Percentiles rank a stretch among this genome's conserved stretches.
These are phyloP conservation scores for Resseliella maxima DNA, from an alignment of 2,888 invertebrate genomes.

Conservation along the genomic window DNA sequence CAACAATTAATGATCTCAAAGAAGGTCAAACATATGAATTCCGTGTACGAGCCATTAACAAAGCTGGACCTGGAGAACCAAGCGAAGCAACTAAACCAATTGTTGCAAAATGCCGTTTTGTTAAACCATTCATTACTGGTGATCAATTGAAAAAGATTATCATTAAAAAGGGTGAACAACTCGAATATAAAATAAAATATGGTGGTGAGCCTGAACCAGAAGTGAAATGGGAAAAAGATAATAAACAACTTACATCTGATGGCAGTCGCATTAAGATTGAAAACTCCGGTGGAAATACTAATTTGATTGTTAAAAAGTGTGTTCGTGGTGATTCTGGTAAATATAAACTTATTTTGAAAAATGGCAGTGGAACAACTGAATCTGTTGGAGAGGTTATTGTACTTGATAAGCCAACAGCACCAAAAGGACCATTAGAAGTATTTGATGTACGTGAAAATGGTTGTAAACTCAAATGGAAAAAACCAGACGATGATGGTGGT, in stretches of 20 bases:
- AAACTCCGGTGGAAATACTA: conserved; percentile 84
- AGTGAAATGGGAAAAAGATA: conserved; percentile 87
- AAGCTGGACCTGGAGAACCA: conserved; percentile 87
- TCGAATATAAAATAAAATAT: conserved; percentile 87
- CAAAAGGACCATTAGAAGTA: conserved; percentile 88
- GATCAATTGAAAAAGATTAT: conserved; percentile 86
- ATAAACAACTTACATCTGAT: conserved; percentile 77
- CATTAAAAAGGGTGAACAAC: conserved; percentile 93
- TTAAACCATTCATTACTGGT: conserved; percentile 95
- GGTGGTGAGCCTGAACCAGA: conserved; percentile 97
- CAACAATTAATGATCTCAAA: conserved; percentile 88
- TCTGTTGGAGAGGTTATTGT: conserved; percentile 94
- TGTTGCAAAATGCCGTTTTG: conserved; percentile 94
- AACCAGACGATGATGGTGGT: conserved; percentile 89
- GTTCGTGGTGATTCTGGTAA: conserved; percentile 92
- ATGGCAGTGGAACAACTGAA: conserved; percentile 93
- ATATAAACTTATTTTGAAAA: conserved; percentile 88
- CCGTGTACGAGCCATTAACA: conserved; percentile 79
- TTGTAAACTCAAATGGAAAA: conserved; percentile 91
- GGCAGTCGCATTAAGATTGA: conserved; percentile 82
- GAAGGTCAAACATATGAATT: conserved; percentile 95
- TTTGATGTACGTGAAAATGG: conserved; percentile 91
- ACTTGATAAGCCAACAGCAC: conserved; percentile 86
- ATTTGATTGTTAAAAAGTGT: conserved; percentile 87
- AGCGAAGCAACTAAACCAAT: conserved; percentile 90